Percentiles rank a stretch among this genome's conserved stretches.
Conservation (phyloP, 64 coral and sea anemone genomes). For the Exaiptasia diaphana region DNA sequence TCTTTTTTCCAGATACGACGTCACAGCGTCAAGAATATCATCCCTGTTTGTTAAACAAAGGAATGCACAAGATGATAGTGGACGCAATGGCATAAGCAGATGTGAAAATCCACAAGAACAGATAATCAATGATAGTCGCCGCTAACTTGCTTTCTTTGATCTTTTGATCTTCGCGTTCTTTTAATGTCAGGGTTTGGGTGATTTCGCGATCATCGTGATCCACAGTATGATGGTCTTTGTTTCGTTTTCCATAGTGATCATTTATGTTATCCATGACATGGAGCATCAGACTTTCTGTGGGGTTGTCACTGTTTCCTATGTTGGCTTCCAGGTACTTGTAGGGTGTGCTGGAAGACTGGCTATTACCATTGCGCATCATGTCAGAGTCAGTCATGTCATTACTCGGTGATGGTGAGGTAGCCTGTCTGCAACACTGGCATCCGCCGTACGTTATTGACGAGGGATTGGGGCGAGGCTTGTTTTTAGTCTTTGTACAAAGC, state of each 20-base stretch:
- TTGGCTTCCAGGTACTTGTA: not conserved
- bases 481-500: not conserved
- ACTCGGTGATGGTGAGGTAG: not conserved
- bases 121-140: conserved; percentile 68
- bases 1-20: too few species aligned
- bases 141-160: conserved; percentile 54
- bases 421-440: not conserved
- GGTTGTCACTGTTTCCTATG: not conserved
- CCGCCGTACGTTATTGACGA: not conserved
- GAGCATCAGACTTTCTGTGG: too few species aligned
- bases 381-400: not conserved
- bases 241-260: not conserved
- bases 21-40: too few species aligned
- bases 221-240: not conserved
- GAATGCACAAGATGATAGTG: conserved; percentile 46
- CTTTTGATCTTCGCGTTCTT: conserved; percentile 1
- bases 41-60: conserved; percentile 4
- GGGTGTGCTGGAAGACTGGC: not conserved
- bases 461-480: not conserved
- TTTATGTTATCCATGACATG: too few species aligned
- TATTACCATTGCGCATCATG: not conserved
- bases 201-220: not conserved
- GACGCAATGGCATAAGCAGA: conserved; percentile 45
- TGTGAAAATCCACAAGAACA: conserved; percentile 68
- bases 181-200: not conserved